Percentiles rank a stretch among this genome's conserved stretches.
Evolutionary conservation across 2,113 vertebrate genomes (phyloP).

Genomic region (Bettongia penicillata): DNA sequence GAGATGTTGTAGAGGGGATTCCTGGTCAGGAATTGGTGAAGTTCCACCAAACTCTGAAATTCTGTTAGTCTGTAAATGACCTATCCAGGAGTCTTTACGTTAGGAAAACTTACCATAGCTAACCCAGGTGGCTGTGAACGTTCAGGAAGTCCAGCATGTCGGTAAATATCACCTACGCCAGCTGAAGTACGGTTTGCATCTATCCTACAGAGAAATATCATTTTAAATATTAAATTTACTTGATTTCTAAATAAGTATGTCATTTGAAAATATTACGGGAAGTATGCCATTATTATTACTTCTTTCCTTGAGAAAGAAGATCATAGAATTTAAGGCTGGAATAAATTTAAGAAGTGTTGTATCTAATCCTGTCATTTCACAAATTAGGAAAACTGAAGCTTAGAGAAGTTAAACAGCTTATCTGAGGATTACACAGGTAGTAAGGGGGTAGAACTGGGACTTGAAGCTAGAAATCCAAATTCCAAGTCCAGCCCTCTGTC

Average conservation of each 20-base stretch:
- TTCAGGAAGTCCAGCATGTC: constrained; percentile 91
- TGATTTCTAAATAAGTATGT: not conserved
- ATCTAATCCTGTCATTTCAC: not conserved
- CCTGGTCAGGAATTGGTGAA: not conserved
- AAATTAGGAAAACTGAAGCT: not conserved
- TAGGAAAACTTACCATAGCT: constrained; percentile 84
- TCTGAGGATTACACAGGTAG: too few relatives aligned
- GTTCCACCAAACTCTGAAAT: not conserved
- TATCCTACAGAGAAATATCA: constrained; percentile 80
- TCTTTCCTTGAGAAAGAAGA: not conserved
- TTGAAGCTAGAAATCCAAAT: too few relatives aligned
- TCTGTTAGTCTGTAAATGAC: not conserved
- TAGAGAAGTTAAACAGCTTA: not conserved
- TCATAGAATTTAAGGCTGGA: not conserved
- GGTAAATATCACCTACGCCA: constrained; percentile 91
- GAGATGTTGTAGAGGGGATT: not conserved
- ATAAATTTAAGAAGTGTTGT: not conserved
- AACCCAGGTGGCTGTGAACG: constrained; percentile 87
- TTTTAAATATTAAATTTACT: constrained; percentile 10
- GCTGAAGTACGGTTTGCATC: constrained; percentile 91
- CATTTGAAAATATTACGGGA: not conserved
- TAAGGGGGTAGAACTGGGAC: too few relatives aligned
- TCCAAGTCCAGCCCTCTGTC: too few relatives aligned
- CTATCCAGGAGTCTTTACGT: fast-evolving
- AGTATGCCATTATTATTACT: not conserved